Base-by-base conservation (phyloP, 2,113 vertebrate genomes). In the Neoarius graeffei region DNA sequence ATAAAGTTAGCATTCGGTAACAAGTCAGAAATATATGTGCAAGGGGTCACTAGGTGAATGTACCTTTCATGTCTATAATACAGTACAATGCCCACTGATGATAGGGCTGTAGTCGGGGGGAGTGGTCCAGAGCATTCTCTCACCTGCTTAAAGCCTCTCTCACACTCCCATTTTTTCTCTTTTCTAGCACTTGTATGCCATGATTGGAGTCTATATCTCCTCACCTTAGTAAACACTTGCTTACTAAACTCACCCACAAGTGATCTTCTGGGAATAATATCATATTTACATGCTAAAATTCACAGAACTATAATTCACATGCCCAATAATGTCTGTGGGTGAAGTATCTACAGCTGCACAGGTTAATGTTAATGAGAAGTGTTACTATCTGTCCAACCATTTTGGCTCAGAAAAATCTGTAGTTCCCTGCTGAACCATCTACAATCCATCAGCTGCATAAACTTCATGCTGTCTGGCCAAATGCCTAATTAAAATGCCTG, bases 41-140 rank as follows among this genome's bases (percentile, higher is more conserved):
- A 30, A 71, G 42, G 13, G 20, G 14, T 30, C n/a, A 25, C 30
- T 50, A 60, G 9, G 10, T 56, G 11, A 5, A 35, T 52, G 42
- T 84, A 73, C 30, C 66, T 84, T 27, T 81, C 80, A 80, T 27
- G 83, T 87, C 79, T 90, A 86, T 35, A 87, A 60, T 59, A 87
- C 1, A 64, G 73, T 76, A 48, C 76, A 80, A 82, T 62, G 50
- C 79, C 17, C 71, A 81, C 77, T 89, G 85, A 89, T 87, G 67
- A 87, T 81, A 87, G 69, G 83, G 74, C 69, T 74, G 17, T 77
- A 48, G 82, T 85, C 35, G 81, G 50, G 48, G 54, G 74, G 0
- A 52, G 64, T 67, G 62, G 57, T 90, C 64, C 23, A 84, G 85
- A 79, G 79, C 57, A 57, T 59, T 83, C 64, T 42, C 74, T 35